Evolutionary conservation across 2,888 invertebrate genomes (phyloP).

Genomic region (Gryllus longicercus): DNA sequence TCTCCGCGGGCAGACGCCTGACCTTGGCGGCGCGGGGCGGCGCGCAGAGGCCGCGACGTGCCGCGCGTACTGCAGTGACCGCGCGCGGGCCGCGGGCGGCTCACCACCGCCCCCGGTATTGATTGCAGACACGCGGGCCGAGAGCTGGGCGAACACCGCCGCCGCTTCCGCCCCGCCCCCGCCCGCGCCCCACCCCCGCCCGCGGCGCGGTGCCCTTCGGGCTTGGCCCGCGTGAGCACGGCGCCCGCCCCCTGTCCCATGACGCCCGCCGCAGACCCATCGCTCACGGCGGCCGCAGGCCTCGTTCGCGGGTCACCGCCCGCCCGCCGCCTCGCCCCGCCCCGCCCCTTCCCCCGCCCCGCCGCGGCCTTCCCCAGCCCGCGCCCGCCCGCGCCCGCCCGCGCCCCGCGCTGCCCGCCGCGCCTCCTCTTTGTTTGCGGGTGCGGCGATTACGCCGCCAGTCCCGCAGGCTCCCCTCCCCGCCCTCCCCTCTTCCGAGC

Average conservation of each 20-base stretch:
- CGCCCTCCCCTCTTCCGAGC: background rate
- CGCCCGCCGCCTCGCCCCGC: background rate
- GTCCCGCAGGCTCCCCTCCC: background rate
- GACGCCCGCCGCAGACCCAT: background rate
- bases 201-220: background rate
- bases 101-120: background rate
- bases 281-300: background rate
- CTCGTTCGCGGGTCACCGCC: background rate
- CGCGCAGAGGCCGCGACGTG: background rate
- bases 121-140: slow-evolving; percentile 17
- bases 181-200: too few species aligned
- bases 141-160: background rate
- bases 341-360: background rate
- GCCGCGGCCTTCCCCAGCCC: background rate
- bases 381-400: background rate
- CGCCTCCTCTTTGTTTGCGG: slow-evolving; percentile 6
- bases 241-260: background rate
- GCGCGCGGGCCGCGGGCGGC: background rate
- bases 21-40: background rate
- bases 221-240: background rate
- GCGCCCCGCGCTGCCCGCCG: background rate
- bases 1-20: background rate
- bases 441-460: background rate
- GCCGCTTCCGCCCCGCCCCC: background rate
- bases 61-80: slow-evolving; percentile 10